Conservation (phyloP, 2,888 invertebrate species). For the Bugula neritina region DNA sequence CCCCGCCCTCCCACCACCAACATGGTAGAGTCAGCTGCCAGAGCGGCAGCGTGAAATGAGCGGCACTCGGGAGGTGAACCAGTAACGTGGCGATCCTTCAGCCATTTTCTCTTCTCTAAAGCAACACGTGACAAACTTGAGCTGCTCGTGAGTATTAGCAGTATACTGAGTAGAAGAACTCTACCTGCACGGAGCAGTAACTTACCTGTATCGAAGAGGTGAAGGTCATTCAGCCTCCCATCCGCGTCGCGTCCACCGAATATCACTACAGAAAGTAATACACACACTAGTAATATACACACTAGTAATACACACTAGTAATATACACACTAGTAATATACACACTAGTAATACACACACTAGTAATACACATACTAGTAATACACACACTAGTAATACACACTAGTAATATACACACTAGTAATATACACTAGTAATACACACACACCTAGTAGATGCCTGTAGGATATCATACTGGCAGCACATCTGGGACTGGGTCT, state of each 20-base stretch:
- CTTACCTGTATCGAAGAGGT: slow-evolving; percentile 48
- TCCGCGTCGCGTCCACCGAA: slow-evolving; percentile 49
- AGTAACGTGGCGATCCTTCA: slow-evolving; percentile 35
- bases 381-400: not conserved
- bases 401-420: not conserved
- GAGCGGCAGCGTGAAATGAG: slow-evolving; percentile 45
- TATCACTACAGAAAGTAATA: slow-evolving; percentile 33
- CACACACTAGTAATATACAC: not conserved
- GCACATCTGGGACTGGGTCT: slow-evolving; percentile 48
- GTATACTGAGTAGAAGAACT: no score
- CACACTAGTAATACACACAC: not conserved
- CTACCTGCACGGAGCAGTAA: no score
- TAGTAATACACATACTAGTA: not conserved
- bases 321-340: not conserved
- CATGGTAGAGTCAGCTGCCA: slow-evolving; percentile 37
- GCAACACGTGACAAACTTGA: no score
- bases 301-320: not conserved
- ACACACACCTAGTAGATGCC: slow-evolving; percentile 34
- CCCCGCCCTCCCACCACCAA: slow-evolving; percentile 47
- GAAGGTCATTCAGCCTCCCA: slow-evolving; percentile 46
- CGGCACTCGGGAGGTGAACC: slow-evolving; percentile 43
- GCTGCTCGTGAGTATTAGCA: no score
- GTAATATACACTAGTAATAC: not conserved
- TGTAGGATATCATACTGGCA: slow-evolving; percentile 44
- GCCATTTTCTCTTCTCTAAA: slow-evolving; percentile 46